phyloP scores from a whole-genome alignment of 2,888 invertebrate genomes.

The Hypomecis atomaria region DNA sequence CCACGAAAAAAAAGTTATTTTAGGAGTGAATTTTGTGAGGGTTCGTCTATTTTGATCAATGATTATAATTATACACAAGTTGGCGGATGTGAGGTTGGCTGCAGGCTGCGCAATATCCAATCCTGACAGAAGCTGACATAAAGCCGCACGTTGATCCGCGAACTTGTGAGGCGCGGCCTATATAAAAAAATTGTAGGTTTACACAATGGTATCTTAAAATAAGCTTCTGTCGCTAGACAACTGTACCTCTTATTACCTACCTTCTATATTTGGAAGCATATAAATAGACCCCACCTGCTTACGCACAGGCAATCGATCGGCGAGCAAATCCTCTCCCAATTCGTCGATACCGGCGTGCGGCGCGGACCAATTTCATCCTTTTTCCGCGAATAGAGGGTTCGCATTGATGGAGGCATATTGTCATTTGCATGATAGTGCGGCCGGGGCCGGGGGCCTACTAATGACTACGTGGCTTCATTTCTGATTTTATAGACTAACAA shows the following conservation, averaged over 20 bases:
- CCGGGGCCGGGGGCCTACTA: slow-evolving; percentile 31
- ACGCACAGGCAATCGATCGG: slow-evolving; percentile 18
- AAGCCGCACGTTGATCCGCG: too few species aligned
- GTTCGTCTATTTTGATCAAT: too few species aligned
- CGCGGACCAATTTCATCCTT: slow-evolving; percentile 32
- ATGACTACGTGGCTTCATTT: neutral
- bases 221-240: too few species aligned
- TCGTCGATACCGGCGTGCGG: slow-evolving; percentile 22
- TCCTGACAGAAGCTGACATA: too few species aligned
- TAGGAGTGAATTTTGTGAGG: too few species aligned
- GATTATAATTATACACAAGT: too few species aligned
- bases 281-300: slow-evolving; percentile 2
- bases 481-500: neutral
- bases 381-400: slow-evolving; percentile 33
- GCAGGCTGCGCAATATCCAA: too few species aligned
- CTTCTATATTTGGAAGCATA: neutral
- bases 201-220: too few species aligned
- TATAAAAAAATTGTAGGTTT: too few species aligned
- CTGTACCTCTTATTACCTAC: neutral
- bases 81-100: too few species aligned
- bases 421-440: slow-evolving; percentile 56
- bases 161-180: too few species aligned
- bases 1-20: too few species aligned
- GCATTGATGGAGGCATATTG: slow-evolving; percentile 47
- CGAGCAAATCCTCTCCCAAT: slow-evolving; percentile 25